Percentiles rank a stretch among this genome's conserved stretches.
These are phyloP conservation scores for Sclerurus mexicanus DNA, from an alignment of 2,113 vertebrate species.

Conservation along the genomic window DNA sequence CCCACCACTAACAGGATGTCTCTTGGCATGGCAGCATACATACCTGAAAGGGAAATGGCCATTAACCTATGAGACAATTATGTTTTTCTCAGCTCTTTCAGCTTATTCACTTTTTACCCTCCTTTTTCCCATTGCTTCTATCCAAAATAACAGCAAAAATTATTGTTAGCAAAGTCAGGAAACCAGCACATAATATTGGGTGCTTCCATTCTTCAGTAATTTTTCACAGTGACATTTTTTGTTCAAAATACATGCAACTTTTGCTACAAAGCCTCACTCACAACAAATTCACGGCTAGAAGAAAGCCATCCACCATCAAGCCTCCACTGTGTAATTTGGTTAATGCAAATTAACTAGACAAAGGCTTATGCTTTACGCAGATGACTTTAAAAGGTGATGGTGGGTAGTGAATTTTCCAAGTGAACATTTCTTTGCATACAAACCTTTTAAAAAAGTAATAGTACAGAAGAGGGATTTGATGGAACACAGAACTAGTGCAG, in stretches of 20 bases:
- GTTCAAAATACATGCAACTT: neutral
- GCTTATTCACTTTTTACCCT: neutral
- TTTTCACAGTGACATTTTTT: neutral
- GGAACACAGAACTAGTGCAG: neutral
- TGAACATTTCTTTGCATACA: neutral
- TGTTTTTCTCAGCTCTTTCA: neutral
- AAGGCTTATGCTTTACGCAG: neutral
- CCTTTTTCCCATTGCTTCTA: neutral
- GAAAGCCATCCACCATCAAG: neutral
- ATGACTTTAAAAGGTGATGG: neutral
- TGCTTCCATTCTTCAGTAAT: neutral
- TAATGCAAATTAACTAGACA: neutral
- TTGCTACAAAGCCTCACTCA: neutral
- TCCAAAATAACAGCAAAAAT: neutral
- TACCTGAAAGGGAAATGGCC: conserved; percentile 74
- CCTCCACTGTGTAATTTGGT: neutral
- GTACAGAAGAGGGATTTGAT: neutral
- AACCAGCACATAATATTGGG: neutral
- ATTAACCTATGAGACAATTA: neutral
- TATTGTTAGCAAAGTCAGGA: neutral
- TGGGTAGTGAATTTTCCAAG: neutral
- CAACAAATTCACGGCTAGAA: neutral
- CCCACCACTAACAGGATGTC: conserved; percentile 96
- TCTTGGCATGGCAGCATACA: conserved; percentile 98
- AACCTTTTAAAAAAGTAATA: neutral